Conservation (phyloP, 2,113 vertebrate genomes). For the Sigmodon hispidus region DNA sequence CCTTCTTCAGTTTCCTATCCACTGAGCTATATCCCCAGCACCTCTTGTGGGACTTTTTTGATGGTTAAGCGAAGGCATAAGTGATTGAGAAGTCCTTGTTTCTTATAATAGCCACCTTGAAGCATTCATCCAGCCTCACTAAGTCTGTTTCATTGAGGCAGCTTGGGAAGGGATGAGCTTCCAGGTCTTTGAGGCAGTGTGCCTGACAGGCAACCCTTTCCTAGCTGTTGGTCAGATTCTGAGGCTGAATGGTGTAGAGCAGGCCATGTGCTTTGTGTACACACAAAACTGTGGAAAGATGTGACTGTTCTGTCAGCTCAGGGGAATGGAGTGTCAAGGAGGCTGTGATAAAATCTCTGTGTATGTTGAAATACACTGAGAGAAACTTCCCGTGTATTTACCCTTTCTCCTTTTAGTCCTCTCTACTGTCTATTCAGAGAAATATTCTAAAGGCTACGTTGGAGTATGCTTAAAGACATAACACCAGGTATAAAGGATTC, state of each 20-base stretch:
- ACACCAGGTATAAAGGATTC: conserved; percentile 61
- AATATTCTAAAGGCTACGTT: conserved; percentile 34
- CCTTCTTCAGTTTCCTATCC: neutral
- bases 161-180: neutral
- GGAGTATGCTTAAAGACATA: conserved; percentile 70
- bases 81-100: conserved; percentile 27
- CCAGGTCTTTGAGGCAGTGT: neutral
- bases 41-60: conserved; percentile 37
- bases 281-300: conserved; percentile 62
- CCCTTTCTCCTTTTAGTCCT: neutral
- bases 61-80: conserved; percentile 6
- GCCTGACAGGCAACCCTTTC: neutral
- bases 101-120: neutral
- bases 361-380: neutral
- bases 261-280: conserved; percentile 52
- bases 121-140: neutral
- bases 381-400: neutral
- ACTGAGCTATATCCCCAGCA: neutral
- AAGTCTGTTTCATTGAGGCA: neutral
- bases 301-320: neutral
- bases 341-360: neutral
- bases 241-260: neutral
- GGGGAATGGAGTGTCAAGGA: neutral
- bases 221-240: conserved; percentile 33
- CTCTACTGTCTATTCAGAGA: conserved; percentile 24